These are phyloP conservation scores for Austrofundulus limnaeus DNA, from an alignment of 2,113 vertebrate species.

Conservation along the genomic window DNA sequence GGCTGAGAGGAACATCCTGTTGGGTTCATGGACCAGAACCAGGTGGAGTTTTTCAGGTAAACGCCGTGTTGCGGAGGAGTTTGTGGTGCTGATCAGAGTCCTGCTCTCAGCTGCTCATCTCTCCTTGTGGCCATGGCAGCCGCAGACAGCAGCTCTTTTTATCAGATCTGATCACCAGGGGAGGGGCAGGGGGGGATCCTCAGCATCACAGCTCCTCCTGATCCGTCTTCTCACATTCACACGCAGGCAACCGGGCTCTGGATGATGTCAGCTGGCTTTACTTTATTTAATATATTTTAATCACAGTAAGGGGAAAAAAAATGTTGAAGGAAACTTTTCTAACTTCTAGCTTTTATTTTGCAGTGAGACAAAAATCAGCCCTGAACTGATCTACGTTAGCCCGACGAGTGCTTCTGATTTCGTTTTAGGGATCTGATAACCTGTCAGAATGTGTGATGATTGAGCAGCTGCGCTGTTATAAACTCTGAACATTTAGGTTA, in stretches of 20 bases:
- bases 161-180: conserved; percentile 56
- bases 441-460: no score
- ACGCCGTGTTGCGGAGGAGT: conserved; percentile 44
- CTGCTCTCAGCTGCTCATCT: conserved; percentile 33
- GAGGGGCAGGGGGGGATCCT: conserved; percentile 66
- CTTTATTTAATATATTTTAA: neutral
- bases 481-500: no score
- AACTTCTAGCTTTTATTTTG: no score
- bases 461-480: no score
- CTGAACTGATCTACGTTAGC: no score
- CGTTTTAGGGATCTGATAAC: no score
- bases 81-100: conserved; percentile 33
- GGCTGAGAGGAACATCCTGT: conserved; percentile 23
- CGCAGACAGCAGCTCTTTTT: conserved; percentile 61
- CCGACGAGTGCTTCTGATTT: no score
- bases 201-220: conserved; percentile 29
- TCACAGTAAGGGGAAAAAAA: no score
- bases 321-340: no score
- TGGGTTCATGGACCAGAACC: conserved; percentile 26
- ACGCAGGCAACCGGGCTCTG: neutral
- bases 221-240: conserved; percentile 6
- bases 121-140: conserved; percentile 56
- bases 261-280: neutral
- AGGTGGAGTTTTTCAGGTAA: neutral
- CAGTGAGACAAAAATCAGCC: no score